Evolutionary conservation across 2,888 invertebrate species (phyloP).

Genomic region (Archips xylosteana): DNA sequence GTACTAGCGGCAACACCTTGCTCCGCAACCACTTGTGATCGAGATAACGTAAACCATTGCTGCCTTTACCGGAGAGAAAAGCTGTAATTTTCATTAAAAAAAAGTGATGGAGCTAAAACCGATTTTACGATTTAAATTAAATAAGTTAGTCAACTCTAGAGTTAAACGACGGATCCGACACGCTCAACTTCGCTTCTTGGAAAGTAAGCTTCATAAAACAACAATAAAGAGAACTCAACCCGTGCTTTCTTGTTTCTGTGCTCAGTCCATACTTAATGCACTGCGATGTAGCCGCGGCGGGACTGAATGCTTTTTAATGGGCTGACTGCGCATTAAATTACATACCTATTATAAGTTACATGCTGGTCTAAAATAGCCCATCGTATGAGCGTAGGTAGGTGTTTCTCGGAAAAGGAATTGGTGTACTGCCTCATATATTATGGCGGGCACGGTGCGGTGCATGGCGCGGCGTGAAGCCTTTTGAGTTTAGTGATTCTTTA

Average conservation of each 20-base stretch:
- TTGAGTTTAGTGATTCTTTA: conserved; percentile 28
- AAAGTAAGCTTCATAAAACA: conserved; percentile 37
- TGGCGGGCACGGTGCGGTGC: conserved; percentile 14
- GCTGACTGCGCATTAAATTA: conserved; percentile 65
- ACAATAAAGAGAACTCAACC: conserved; percentile 44
- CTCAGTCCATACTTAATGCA: conserved; percentile 56
- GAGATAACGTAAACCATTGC: conserved; percentile 33
- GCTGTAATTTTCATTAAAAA: background rate
- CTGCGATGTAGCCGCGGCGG: conserved; percentile 59
- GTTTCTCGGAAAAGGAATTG: conserved; percentile 56
- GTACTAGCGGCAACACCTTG: conserved; percentile 42
- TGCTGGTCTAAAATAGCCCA: conserved; percentile 57
- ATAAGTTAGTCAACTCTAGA: background rate
- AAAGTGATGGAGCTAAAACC: background rate
- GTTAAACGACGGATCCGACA: conserved; percentile 12
- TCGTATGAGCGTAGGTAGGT: conserved; percentile 49
- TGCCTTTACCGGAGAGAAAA: conserved; percentile 18
- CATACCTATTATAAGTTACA: conserved; percentile 64
- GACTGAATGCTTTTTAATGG: conserved; percentile 79
- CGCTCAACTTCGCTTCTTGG: conserved; percentile 24
- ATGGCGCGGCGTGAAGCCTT: conserved; percentile 30
- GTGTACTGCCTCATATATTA: conserved; percentile 47
- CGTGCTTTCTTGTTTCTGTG: conserved; percentile 35
- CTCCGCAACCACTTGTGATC: conserved; percentile 24
- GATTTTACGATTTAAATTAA: background rate